Conservation (phyloP, 2,888 invertebrate genomes). For the Thysanoteuthis rhombus region DNA sequence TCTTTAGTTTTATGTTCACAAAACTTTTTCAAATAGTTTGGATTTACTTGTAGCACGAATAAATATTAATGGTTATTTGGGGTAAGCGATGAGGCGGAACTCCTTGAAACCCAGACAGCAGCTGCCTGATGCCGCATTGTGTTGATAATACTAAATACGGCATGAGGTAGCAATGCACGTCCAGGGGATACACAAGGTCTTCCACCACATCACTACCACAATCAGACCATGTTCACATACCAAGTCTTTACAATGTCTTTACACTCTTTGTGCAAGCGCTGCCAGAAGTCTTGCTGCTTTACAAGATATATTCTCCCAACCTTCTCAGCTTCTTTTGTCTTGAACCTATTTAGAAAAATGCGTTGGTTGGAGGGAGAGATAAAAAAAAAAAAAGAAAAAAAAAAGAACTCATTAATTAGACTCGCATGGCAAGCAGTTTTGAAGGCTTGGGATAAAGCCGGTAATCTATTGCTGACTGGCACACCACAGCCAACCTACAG, state of each 20-base stretch:
- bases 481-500: slow-evolving; percentile 26
- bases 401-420: slow-evolving; percentile 15
- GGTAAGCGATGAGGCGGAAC: slow-evolving; percentile 27
- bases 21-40: not conserved
- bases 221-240: slow-evolving; percentile 24
- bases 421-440: slow-evolving; percentile 12
- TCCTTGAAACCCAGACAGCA: not conserved
- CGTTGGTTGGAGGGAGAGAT: slow-evolving; percentile 16
- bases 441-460: slow-evolving; percentile 27
- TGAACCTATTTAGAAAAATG: slow-evolving; percentile 30
- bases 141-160: slow-evolving; percentile 25
- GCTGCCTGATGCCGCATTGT: slow-evolving; percentile 23
- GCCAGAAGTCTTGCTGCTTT: slow-evolving; percentile 30
- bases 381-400: slow-evolving; percentile 19
- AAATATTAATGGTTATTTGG: slow-evolving; percentile 26
- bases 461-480: slow-evolving; percentile 22
- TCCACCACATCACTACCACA: slow-evolving; percentile 28
- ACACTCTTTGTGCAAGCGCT: slow-evolving; percentile 23
- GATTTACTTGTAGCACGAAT: slow-evolving; percentile 26
- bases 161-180: slow-evolving; percentile 1
- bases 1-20: not conserved
- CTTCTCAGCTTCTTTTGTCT: slow-evolving; percentile 26
- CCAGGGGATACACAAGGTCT: slow-evolving; percentile 22
- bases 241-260: slow-evolving; percentile 26
- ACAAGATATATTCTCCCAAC: slow-evolving; percentile 30